Evolutionary conservation across 2,113 vertebrate genomes (phyloP).

Genomic region (Caloenas nicobarica): DNA sequence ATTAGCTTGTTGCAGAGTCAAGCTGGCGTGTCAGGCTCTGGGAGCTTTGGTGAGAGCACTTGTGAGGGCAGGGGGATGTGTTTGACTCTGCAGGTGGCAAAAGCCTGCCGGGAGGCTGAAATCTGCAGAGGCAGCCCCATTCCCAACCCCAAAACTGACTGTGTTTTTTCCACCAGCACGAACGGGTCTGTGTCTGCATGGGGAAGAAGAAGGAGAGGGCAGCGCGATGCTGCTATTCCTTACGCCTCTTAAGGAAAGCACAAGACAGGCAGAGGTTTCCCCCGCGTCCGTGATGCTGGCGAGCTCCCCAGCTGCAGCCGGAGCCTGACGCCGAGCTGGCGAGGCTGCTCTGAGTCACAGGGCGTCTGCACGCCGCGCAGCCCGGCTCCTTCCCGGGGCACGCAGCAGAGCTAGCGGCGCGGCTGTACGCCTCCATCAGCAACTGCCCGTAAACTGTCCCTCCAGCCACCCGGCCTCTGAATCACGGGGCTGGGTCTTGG

Average conservation of each 20-base stretch:
- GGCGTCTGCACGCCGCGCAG: neutral
- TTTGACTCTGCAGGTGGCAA: neutral
- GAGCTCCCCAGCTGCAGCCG: neutral
- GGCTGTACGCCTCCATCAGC: neutral
- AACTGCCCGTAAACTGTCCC: neutral
- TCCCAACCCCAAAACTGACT: neutral
- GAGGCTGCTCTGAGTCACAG: neutral
- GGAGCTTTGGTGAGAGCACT: slow-evolving; percentile 15
- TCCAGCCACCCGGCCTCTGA: neutral
- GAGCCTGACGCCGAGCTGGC: neutral
- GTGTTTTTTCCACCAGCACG: neutral
- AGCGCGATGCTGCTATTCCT: neutral
- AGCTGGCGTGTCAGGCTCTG: neutral
- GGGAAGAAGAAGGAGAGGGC: neutral
- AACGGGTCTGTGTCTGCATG: neutral
- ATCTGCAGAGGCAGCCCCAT: neutral
- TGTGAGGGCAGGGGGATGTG: neutral
- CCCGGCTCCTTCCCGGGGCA: neutral
- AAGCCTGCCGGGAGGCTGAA: neutral
- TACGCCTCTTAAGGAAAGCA: neutral
- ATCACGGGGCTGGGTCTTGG: neutral
- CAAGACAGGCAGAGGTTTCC: neutral
- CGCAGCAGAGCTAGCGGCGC: fast-evolving
- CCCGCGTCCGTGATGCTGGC: neutral
- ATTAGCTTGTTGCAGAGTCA: slow-evolving; percentile 7